phyloP scores from a whole-genome alignment of 2,888 invertebrate species.

The Drosophila borborema region DNA sequence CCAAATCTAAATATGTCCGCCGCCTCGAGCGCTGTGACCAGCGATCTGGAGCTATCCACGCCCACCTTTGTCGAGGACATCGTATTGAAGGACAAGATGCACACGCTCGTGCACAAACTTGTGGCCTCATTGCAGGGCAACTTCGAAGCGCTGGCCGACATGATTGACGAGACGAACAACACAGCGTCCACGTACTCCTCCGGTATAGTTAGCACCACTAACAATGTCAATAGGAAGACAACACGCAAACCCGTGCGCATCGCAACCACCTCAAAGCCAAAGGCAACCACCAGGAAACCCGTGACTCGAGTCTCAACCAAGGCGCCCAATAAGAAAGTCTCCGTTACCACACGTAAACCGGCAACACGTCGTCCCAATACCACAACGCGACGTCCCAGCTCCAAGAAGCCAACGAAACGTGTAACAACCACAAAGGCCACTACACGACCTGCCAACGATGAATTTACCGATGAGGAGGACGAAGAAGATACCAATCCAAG shows the following conservation, averaged over 20 bases:
- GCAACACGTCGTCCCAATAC: constrained; percentile 79
- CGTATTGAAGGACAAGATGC: constrained; percentile 91
- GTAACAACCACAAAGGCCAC: constrained; percentile 82
- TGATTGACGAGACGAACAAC: constrained; percentile 87
- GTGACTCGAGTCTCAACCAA: constrained; percentile 80
- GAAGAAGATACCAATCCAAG: constrained; percentile 81
- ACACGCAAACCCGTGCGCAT: constrained; percentile 77
- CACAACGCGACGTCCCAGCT: constrained; percentile 85
- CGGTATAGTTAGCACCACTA: constrained; percentile 46
- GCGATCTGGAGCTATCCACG: constrained; percentile 89
- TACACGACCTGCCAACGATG: constrained; percentile 73
- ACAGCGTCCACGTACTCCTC: constrained; percentile 69
- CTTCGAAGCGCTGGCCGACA: constrained; percentile 92
- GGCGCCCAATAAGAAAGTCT: constrained; percentile 74
- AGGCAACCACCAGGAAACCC: constrained; percentile 82
- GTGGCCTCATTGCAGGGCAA: constrained; percentile 93
- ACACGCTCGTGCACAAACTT: constrained; percentile 92
- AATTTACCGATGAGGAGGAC: constrained; percentile 81
- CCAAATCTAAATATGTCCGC: constrained; percentile 91
- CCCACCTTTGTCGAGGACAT: constrained; percentile 92
- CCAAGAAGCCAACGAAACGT: constrained; percentile 77
- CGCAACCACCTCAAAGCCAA: constrained; percentile 64
- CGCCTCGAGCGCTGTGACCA: constrained; percentile 86
- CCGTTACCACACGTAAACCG: constrained; percentile 76
- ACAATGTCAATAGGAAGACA: constrained; percentile 76